Base-by-base conservation (phyloP, 2,888 invertebrate genomes). In the Laothoe populi region DNA sequence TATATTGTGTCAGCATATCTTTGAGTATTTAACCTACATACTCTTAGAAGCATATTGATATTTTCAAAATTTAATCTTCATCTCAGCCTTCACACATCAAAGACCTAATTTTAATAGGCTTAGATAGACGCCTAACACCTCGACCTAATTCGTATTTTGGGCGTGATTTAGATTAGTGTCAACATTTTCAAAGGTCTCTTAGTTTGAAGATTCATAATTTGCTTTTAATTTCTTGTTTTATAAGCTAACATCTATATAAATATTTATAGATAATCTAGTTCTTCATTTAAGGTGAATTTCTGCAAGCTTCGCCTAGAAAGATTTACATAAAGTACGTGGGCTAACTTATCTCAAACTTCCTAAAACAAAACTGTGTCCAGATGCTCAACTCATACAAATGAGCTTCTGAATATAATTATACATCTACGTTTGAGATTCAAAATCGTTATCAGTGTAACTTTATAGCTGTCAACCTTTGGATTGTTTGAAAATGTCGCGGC, bases 401-500 rank as follows among this genome's bases (percentile, higher is more conserved):
- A 53, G 53, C 35, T 44, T 44, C 19, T 35, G 19, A 53, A 53
- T 19, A 35, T 31, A 21, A 53, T 53, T 53, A 53, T 19, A 53
- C 53, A 4, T 24, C 5, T 35, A 13, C 57, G 48, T 48, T 57
- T 58, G 24, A 42, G 49, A 61, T 60, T 65, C 63, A 59, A 66
- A 74, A 70, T 66, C 66, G 66, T 72, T 74, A 71, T 70, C 68
- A 61, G 65, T 45, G 57, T 53, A 69, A 73, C 60, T 72, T 74
- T 72, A 71, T 63, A 63, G 65, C 65, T 61, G 59, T 42, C 64
- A 67, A 64, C 19, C 64, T 70, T 69, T 65, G 70, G 76, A 71
- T 70, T 71, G 68, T 70, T 68, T 66, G 65, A 75, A 76, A 75
- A 75, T 77, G 74, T 70, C 60, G 23, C n/a, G 8, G 23, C 23